Conservation (phyloP, 2,113 vertebrate genomes). For the Pluvianellus socialis region DNA sequence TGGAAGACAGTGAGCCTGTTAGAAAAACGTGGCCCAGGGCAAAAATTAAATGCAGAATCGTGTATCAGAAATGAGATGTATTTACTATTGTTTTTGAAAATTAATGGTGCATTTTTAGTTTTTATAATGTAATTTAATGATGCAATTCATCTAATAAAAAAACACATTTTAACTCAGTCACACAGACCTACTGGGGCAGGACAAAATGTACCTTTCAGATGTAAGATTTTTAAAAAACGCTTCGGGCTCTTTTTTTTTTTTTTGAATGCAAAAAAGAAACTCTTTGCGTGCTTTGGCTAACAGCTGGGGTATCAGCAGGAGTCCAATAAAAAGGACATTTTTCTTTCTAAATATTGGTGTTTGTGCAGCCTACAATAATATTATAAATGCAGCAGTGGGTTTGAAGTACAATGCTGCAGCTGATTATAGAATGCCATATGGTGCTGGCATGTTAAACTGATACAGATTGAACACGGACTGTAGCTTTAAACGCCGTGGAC, state of each 20-base stretch:
- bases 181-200: conserved; percentile 86
- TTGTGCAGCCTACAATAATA: conserved; percentile 50
- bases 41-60: conserved; percentile 88
- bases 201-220: conserved; percentile 81
- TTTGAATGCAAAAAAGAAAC: conserved; percentile 14
- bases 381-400: conserved; percentile 53
- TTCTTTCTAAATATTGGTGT: conserved; percentile 60
- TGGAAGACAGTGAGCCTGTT: conserved; percentile 86
- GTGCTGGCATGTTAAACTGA: conserved; percentile 51
- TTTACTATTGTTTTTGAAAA: conserved; percentile 98
- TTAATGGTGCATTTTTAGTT: conserved; percentile 99
- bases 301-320: conserved; percentile 67
- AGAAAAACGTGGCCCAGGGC: conserved; percentile 84
- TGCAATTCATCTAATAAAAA: conserved; percentile 98
- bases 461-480: conserved; percentile 35
- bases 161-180: conserved; percentile 87
- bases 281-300: conserved; percentile 15
- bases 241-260: conserved; percentile 15
- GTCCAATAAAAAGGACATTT: conserved; percentile 68
- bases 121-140: conserved; percentile 99
- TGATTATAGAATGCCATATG: conserved; percentile 61
- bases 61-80: conserved; percentile 90
- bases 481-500: background rate
- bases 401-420: conserved; percentile 61
- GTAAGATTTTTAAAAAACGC: conserved; percentile 58